A percentile compares a stretch with the other conserved stretches of the same genome.
Conservation (phyloP, 2,113 vertebrate species). For the Leiothrix lutea region DNA sequence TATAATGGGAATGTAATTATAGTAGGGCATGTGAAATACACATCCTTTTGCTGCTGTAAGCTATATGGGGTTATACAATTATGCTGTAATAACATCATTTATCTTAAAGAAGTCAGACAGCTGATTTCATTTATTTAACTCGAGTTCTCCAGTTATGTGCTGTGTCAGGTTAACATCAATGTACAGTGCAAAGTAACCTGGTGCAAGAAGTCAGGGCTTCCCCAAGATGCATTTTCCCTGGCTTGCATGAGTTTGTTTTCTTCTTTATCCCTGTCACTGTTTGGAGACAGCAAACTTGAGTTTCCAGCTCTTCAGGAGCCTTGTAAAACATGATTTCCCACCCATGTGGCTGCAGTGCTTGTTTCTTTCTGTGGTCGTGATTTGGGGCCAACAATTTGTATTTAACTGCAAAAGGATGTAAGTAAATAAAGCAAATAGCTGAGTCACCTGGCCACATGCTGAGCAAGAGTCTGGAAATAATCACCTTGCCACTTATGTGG, state of each 20-base stretch:
- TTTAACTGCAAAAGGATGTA: not conserved
- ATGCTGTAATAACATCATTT: slow-evolving; percentile 78
- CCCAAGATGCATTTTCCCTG: not conserved
- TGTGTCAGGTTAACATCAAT: slow-evolving; percentile 64
- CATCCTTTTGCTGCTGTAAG: slow-evolving; percentile 79
- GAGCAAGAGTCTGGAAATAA: not conserved
- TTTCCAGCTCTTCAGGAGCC: not conserved
- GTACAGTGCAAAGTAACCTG: slow-evolving; percentile 32
- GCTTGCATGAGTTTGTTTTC: not conserved
- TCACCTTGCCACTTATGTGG: not conserved
- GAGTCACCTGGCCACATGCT: not conserved
- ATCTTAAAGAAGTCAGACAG: slow-evolving; percentile 76
- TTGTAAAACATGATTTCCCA: not conserved
- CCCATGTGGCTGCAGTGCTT: not conserved
- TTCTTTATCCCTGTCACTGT: not conserved
- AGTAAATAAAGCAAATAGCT: not conserved
- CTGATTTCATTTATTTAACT: slow-evolving; percentile 77
- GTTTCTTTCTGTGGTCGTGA: not conserved
- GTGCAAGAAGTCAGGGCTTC: not conserved
- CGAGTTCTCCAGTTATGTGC: slow-evolving; percentile 62
- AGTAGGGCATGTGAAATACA: slow-evolving; percentile 79
- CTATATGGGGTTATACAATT: slow-evolving; percentile 77
- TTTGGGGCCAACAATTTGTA: not conserved
- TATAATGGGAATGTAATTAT: slow-evolving; percentile 81
- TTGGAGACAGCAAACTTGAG: not conserved